Percentiles rank a stretch among this genome's conserved stretches.
Conservation (phyloP, 2,113 vertebrate species). For the Anarhynchus alexandrinus region DNA sequence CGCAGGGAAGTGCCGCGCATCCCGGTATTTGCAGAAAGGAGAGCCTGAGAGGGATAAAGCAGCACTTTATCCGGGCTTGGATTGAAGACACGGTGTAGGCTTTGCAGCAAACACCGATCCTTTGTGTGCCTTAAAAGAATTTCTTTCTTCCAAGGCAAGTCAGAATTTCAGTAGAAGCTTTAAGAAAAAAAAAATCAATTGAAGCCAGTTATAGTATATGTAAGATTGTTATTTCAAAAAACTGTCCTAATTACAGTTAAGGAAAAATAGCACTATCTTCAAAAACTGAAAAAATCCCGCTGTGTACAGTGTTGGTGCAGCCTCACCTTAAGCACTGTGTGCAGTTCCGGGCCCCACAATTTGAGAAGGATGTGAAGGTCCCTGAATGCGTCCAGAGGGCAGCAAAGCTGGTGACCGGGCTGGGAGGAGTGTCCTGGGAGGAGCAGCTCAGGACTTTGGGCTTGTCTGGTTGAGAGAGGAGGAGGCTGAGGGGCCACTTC, state of each 20-base stretch:
- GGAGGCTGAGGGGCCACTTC: background rate
- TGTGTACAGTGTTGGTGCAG: background rate
- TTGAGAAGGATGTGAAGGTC: background rate
- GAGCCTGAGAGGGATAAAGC: background rate
- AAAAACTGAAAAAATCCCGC: background rate
- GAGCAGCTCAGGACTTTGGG: background rate
- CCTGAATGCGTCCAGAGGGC: background rate
- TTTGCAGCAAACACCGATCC: conserved; percentile 71
- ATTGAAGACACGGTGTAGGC: conserved; percentile 61
- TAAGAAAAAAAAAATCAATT: background rate
- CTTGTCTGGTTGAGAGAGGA: background rate
- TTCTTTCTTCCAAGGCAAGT: conserved; percentile 79
- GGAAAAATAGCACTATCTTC: background rate
- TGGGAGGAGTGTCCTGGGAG: background rate
- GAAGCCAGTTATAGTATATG: background rate
- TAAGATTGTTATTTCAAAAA: background rate
- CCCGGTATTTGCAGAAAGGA: background rate
- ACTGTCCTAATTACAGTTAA: background rate
- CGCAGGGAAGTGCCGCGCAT: too few species aligned
- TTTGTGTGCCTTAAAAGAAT: conserved; percentile 67
- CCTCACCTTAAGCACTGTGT: background rate
- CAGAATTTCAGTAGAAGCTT: background rate
- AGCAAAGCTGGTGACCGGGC: background rate
- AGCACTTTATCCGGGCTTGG: background rate
- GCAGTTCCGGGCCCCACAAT: background rate